A percentile compares a stretch with the other conserved stretches of the same genome.
phyloP scores from a whole-genome alignment of 1,140 invertebrate species.

The Zaprionus ornatus region DNA sequence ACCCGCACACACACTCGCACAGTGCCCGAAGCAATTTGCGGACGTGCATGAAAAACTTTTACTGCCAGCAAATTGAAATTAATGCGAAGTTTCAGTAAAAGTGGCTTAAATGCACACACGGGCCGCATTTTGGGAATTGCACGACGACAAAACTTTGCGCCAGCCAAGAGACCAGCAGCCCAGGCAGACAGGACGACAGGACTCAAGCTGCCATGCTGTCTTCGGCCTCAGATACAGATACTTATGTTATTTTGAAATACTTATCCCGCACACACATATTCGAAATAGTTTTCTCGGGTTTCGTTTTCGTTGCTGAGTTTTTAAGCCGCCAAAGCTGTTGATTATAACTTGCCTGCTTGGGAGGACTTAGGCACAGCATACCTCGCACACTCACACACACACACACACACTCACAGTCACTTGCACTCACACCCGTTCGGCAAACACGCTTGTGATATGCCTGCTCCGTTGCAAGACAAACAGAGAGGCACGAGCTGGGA shows the following conservation, averaged over 20 bases:
- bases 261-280: constrained; percentile 48
- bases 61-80: constrained; percentile 83
- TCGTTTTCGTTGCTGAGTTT: constrained; percentile 54
- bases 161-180: background rate
- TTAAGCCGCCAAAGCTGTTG: constrained; percentile 80
- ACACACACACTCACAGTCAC: constrained; percentile 1
- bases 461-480: constrained; percentile 23
- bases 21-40: constrained; percentile 75
- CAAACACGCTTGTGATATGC: background rate
- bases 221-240: constrained; percentile 49
- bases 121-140: constrained; percentile 83
- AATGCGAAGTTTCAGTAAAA: constrained; percentile 83
- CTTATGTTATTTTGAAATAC: constrained; percentile 77
- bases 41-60: constrained; percentile 82
- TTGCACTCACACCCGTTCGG: constrained; percentile 1
- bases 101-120: constrained; percentile 83
- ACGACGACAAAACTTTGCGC: constrained; percentile 21
- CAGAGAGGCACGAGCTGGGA: constrained; percentile 24
- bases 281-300: constrained; percentile 64
- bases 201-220: constrained; percentile 23
- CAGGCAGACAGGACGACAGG: constrained; percentile 11
- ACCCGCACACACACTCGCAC: constrained; percentile 6
- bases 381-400: constrained; percentile 36
- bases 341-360: constrained; percentile 68
- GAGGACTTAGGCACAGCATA: constrained; percentile 29